Evolutionary conservation across 2,113 vertebrate species (phyloP), one percentile per base, ranked within the genome.

Genomic region (Oncorhynchus tshawytscha): DNA sequence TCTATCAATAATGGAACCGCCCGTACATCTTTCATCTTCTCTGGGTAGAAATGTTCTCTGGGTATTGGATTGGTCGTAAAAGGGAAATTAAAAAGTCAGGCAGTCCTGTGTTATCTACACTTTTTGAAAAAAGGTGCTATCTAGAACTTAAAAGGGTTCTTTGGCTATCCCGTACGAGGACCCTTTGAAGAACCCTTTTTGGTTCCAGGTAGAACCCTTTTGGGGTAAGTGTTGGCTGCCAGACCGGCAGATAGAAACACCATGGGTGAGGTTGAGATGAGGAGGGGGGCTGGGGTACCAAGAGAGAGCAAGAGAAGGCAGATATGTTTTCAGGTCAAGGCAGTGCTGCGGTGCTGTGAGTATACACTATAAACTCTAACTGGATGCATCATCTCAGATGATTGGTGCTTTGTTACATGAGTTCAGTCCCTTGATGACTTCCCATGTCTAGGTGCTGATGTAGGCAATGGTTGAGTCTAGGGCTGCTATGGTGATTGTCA

Each of bases 1-100:
- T 89, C 82, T 87, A 88, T 92, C 91, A 92, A 92, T 92, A 92
- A 91, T 81, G 70, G 84, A 88, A 83, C 82, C 81, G 77, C 76
- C 85, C 70, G 69, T 86, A 87, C 74, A 83, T 82, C 84, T 89
- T 82, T 79, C 82, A 88, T 92, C 79, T 88, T 88, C 81, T 84
- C 73, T 45, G 76, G 87, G 81, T 85, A 84, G 79, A 83, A 77
- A 83, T 77, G 62, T 75, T 73, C 34, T 48, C 54, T n/a, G 24
- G 70, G 74, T 76, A 79, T 88, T 91, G 90, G 82, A 84, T 88
- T 90, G 79, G 82, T 67, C n/a, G 22, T 80, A 76, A 85, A 89
- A 81, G 78, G 76, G 81, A 89, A 82, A 85, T 84, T 64, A 81
- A 87, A 82, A 45, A 62, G 78, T 76, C 75, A 77, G 70, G 85